Evolutionary conservation across 1,140 invertebrate species (phyloP).

Genomic region (Wiebesia pumilae): DNA sequence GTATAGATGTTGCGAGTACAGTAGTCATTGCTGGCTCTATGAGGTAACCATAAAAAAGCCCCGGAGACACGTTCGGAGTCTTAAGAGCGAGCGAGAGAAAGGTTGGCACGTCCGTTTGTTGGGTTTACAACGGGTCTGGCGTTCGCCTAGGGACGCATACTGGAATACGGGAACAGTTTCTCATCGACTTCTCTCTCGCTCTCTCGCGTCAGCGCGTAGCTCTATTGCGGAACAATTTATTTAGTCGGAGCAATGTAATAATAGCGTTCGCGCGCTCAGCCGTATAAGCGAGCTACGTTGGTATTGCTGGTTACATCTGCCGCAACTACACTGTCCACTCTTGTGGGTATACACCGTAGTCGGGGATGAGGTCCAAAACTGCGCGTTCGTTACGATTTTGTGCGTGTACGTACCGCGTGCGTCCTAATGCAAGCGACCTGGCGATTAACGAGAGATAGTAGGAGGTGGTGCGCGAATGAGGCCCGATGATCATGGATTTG

Average conservation of each 20-base stretch:
- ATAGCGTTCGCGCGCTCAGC: conserved; percentile 55
- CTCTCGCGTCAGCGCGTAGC: conserved; percentile 34
- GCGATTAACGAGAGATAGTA: conserved; percentile 50
- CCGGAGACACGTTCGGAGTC: background rate
- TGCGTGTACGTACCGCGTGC: background rate
- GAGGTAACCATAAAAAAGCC: conserved; percentile 21
- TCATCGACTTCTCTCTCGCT: background rate
- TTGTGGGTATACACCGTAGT: background rate
- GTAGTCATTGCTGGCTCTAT: background rate
- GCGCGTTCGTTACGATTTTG: conserved; percentile 67
- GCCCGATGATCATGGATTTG: conserved; percentile 26
- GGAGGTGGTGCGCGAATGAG: background rate
- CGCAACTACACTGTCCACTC: conserved; percentile 48
- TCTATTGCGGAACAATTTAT: conserved; percentile 67
- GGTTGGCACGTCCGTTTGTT: conserved; percentile 9
- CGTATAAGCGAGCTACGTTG: conserved; percentile 35
- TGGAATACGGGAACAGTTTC: background rate
- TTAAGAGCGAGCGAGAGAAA: background rate
- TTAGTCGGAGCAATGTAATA: conserved; percentile 68
- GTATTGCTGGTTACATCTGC: conserved; percentile 42
- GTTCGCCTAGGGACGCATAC: conserved; percentile 13
- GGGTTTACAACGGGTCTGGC: background rate
- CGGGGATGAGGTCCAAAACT: conserved; percentile 48
- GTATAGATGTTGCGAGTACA: background rate
- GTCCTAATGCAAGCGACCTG: conserved; percentile 25